Conservation (phyloP, 2,113 vertebrate species). For the Syngnathoides biaculeatus region DNA sequence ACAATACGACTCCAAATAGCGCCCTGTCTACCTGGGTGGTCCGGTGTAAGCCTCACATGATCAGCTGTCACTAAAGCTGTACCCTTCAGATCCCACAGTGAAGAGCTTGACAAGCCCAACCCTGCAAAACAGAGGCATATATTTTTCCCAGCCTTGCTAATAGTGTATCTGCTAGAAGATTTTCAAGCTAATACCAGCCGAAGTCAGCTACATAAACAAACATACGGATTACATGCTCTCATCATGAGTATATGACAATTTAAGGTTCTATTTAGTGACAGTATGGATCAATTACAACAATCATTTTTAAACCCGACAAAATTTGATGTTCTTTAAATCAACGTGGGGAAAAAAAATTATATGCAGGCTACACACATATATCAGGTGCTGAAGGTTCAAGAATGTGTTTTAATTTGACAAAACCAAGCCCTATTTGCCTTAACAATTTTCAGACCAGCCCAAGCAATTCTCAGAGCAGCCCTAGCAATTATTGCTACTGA, state of each 20-base stretch:
- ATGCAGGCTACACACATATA: no score
- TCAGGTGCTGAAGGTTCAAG: no score
- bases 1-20: conserved; percentile 92
- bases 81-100: conserved; percentile 89
- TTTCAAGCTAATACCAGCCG: neutral
- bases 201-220: neutral
- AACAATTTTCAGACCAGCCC: no score
- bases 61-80: conserved; percentile 88
- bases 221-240: neutral
- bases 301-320: neutral
- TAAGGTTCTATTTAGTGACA: neutral
- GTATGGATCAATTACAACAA: no score
- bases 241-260: neutral
- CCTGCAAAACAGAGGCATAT: conserved; percentile 61
- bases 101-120: conserved; percentile 82
- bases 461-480: no score
- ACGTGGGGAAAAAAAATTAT: no score
- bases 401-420: no score
- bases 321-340: neutral
- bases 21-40: conserved; percentile 90
- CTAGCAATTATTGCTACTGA: no score
- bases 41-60: conserved; percentile 86
- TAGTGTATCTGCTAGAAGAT: neutral
- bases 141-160: neutral
- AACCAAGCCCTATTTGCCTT: no score